Evolutionary conservation across 1,140 invertebrate species (phyloP), one percentile per base, ranked within the genome.

Genomic region (Temnothorax curvispinosus): DNA sequence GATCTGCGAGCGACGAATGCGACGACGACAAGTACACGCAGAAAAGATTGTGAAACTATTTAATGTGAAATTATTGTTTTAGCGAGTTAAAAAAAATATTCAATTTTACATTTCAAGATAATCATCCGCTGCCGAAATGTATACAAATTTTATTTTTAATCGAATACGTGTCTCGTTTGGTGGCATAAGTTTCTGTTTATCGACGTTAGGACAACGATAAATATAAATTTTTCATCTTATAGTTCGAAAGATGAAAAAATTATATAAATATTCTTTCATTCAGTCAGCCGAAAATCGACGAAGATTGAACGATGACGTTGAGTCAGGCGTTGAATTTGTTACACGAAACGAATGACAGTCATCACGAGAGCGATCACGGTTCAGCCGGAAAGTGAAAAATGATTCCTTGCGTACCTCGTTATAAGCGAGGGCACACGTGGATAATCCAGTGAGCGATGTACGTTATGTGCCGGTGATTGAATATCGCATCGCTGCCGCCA

Each of bases 331-430:
- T 77, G 58, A 52, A 18, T 58, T n/a, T 6, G 54, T 84, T 27
- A 21, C 7, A 38, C 65, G 13, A 47, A 74, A 13, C 50, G 54
- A 72, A 35, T 21, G 69, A 62, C 32, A 84, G n/a, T 75, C 69
- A 52, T 47, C 78, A 32, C 32, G 47, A 41, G 50, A 58, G n/a
- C 27, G 27, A 74, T 82, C 76, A 13, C 35, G 35, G 15, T 81
- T 44, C 13, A 7, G 13, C 8, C 18, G 69, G 27, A n/a, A 74
- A 82, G 54, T 74, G 67, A 82, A 74, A 84, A 84, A 75, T 75
- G 69, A 60, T 60, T 67, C 32, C 60, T 67, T 52, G 52, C 27
- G 47, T 47, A 47, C 7, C 41, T 72, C 35, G 67, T 82, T 32
- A 72, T 41, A 44, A 7, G 3, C 27, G 18, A 7, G 32, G 21